Evolutionary conservation across 1,140 invertebrate genomes (phyloP), one percentile per base, ranked within the genome.

Genomic region (Drosophila nikananu): DNA sequence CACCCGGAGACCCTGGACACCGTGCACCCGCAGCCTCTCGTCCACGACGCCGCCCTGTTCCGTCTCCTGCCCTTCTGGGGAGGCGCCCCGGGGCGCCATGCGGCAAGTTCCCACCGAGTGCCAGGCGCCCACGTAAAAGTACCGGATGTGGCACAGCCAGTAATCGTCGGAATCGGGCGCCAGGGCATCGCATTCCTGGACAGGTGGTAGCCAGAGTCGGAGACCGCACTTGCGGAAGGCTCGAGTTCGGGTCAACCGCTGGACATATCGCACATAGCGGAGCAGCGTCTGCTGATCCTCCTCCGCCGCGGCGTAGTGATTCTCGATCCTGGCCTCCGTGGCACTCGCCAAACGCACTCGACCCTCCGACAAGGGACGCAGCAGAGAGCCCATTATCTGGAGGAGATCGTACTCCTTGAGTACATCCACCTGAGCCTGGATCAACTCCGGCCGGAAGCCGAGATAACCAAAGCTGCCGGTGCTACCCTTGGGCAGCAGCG

Each of bases 31-130:
- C 9, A 98, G 93, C 39, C 95, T 79, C 0, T 95, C 93, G 89
- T 97, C 95, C 3, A 96, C 95, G 2, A 97, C 95, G 32, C 96
- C 94, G 21, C 92, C 51, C 1, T 35, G 12, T 4, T 2, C 62
- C 44, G 6, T 0, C 6, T 52, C 15, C 23, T n/a, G 21, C 25
- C 5, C 74, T 3, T 13, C 23, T 75, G 68, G 0, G 94, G n/a
- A n/a, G n/a, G n/a, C n/a, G 5, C 15, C 21, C 3, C 30, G 19
- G 0, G 65, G 25, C 5, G 96, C 97, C 97, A 97, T 97, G 93
- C 96, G 97, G 44, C 95, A 96, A 0, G 96, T 97, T 0, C 96
- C 96, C 2, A 95, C 94, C 3, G 96, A 95, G 92, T 97, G 96
- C 86, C 95, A 97, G 10, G 96, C 91, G 0, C 95, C 95, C 0